Evolutionary conservation across 2,888 invertebrate species (phyloP).

Genomic region (Idaea dimidiata): DNA sequence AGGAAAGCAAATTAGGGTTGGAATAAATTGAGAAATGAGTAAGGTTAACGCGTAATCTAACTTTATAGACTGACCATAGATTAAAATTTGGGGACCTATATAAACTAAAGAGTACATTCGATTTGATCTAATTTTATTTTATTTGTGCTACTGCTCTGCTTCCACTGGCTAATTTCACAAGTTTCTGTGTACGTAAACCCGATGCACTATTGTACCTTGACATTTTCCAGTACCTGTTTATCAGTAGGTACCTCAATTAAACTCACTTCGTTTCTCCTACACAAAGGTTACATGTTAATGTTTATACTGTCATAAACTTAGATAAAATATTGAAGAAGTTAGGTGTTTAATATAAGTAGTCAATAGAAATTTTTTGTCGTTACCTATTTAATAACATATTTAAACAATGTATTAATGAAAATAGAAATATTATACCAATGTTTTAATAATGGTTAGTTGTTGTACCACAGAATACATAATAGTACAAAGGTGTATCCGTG

Average conservation of each 20-base stretch:
- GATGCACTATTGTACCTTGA: neutral
- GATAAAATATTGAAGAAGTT: neutral
- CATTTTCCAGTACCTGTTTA: conserved; percentile 3
- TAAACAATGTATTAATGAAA: conserved; percentile 14
- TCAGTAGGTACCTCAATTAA: neutral
- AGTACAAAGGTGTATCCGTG: too few relatives aligned
- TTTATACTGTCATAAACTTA: neutral
- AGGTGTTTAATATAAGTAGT: conserved; percentile 8
- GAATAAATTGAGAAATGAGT: neutral
- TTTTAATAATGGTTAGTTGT: conserved; percentile 15
- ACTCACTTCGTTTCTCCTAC: conserved; percentile 4
- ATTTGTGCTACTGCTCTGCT: neutral
- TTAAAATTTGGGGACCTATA: too few relatives aligned
- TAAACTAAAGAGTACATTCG: too few relatives aligned
- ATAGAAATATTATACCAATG: neutral
- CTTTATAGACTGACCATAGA: neutral
- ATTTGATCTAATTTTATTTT: too few relatives aligned
- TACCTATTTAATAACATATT: conserved; percentile 4
- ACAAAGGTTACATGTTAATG: neutral
- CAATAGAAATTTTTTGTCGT: conserved; percentile 7
- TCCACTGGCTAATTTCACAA: neutral
- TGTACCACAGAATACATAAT: neutral
- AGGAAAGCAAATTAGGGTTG: neutral
- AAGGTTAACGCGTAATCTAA: neutral
- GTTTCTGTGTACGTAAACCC: neutral